These are phyloP conservation scores for Tricholaema leucomelas DNA, from an alignment of 2,113 vertebrate species.

Conservation along the genomic window DNA sequence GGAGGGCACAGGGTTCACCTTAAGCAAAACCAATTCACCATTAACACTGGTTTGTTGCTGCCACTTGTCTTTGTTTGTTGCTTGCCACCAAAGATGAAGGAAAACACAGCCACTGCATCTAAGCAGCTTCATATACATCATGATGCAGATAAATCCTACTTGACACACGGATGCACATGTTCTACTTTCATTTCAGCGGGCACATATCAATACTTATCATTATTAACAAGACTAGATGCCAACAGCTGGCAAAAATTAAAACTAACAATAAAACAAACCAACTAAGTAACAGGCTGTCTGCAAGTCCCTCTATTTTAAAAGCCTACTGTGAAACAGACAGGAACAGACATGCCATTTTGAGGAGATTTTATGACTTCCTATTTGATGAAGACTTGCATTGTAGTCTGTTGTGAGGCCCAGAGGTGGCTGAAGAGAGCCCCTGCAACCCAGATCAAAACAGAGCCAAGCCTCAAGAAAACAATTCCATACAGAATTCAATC, in stretches of 20 bases:
- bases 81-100: background rate
- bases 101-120: background rate
- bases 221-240: background rate
- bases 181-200: background rate
- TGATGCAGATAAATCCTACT: background rate
- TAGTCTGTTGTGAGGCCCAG: background rate
- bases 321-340: background rate
- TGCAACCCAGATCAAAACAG: background rate
- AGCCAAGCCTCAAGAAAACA: background rate
- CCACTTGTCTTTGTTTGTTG: background rate
- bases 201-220: background rate
- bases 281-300: background rate
- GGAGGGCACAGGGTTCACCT: background rate
- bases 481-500: background rate
- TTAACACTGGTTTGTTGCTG: background rate
- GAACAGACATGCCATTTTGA: background rate
- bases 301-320: background rate
- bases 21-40: background rate
- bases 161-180: accelerated
- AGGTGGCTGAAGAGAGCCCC: background rate
- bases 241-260: background rate
- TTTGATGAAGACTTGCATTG: background rate
- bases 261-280: no score
- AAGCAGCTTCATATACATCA: background rate
- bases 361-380: background rate